Percentiles rank a stretch among this genome's conserved stretches.
These are phyloP conservation scores for Hemicrepidius hirtus DNA, from an alignment of 2,888 invertebrate species.

Conservation along the genomic window DNA sequence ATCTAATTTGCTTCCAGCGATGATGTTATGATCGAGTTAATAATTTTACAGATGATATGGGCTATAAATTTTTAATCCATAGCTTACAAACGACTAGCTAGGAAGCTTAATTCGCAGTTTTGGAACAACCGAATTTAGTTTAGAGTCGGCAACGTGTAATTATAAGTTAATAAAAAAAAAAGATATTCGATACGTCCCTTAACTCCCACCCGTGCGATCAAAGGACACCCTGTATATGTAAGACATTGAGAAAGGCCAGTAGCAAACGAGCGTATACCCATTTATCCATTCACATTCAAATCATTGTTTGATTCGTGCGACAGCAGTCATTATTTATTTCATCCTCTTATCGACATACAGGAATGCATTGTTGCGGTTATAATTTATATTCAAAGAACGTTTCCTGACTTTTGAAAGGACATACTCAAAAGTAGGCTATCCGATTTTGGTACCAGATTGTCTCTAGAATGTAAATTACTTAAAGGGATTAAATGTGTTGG, in stretches of 20 bases:
- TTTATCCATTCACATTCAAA: conserved; percentile 20
- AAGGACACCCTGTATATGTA: too few species aligned
- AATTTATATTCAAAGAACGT: neutral
- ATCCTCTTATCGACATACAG: conserved; percentile 22
- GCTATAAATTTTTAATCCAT: conserved; percentile 8
- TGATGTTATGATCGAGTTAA: conserved; percentile 27
- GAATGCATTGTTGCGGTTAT: conserved; percentile 14
- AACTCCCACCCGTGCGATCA: too few species aligned
- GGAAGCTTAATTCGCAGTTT: neutral
- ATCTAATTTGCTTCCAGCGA: conserved; percentile 29
- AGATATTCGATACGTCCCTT: too few species aligned
- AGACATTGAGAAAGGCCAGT: neutral
- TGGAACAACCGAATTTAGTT: neutral
- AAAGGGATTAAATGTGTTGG: too few species aligned
- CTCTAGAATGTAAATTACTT: neutral
- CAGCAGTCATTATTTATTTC: conserved; percentile 28
- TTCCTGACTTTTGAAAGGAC: neutral
- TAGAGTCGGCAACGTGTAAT: too few species aligned
- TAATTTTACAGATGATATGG: conserved; percentile 13
- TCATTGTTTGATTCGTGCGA: conserved; percentile 12
- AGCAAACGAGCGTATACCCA: neutral
- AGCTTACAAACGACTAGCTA: neutral
- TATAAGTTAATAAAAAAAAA: too few species aligned
- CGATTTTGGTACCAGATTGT: neutral
- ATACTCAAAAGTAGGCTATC: neutral